A percentile compares a stretch with the other conserved stretches of the same genome.
phyloP scores from a whole-genome alignment of 2,797 vertebrate genomes.

The Enteromius paludinosus region DNA sequence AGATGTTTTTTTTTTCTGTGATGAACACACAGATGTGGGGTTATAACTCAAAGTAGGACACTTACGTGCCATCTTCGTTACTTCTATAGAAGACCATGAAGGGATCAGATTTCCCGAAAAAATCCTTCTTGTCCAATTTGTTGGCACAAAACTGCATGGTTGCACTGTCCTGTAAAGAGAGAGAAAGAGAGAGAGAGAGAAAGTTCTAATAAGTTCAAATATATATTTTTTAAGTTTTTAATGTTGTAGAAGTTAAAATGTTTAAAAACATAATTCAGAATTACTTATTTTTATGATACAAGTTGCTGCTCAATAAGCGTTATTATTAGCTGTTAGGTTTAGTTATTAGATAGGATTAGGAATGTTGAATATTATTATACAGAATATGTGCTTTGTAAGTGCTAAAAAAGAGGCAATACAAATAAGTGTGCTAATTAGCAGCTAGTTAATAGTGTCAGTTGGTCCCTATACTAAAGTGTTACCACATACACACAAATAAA shows the following conservation, averaged over 20 bases:
- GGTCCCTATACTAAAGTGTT: no score
- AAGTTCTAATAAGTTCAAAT: no score
- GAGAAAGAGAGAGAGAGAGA: neutral
- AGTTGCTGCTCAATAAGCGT: no score
- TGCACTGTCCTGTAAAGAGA: slow-evolving; percentile 84
- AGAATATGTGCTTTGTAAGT: no score
- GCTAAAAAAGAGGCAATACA: no score
- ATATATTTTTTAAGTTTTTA: no score
- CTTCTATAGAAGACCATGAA: slow-evolving; percentile 97
- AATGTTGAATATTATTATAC: no score
- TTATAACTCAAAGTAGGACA: slow-evolving; percentile 2
- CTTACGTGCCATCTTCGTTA: slow-evolving; percentile 96
- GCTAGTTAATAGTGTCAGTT: no score
- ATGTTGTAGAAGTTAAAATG: neutral
- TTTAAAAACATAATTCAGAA: neutral
- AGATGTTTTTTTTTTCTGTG: slow-evolving; percentile 1
- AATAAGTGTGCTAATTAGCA: no score
- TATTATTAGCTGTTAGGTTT: no score
- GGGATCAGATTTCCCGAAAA: slow-evolving; percentile 95
- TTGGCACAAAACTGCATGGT: slow-evolving; percentile 97
- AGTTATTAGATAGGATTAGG: no score
- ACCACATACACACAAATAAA: no score
- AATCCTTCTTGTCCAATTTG: slow-evolving; percentile 97
- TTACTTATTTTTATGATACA: neutral
- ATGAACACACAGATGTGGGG: neutral